phyloP scores from a whole-genome alignment of 2,888 invertebrate genomes.

The Gandaritis pyraliata region DNA sequence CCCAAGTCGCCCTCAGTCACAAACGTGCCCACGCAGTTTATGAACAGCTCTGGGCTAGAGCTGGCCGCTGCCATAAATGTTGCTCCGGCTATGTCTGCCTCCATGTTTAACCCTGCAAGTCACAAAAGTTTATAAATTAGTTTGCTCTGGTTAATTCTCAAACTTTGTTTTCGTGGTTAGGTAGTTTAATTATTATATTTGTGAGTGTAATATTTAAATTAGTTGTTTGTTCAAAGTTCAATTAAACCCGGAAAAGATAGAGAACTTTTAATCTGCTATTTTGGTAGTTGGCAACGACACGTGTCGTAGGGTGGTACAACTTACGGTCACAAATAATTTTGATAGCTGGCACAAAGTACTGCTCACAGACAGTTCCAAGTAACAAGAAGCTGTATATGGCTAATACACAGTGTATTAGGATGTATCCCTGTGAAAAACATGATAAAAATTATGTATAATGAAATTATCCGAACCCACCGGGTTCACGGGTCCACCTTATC shows the following conservation, averaged over 20 bases:
- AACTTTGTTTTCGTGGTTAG: no score
- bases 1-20: slow-evolving; percentile 91
- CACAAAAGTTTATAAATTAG: no score
- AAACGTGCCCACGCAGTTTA: slow-evolving; percentile 92
- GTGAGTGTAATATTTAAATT: no score
- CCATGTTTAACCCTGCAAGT: slow-evolving; percentile 84
- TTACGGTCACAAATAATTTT: slow-evolving; percentile 91
- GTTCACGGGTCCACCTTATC: no score
- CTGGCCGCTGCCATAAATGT: slow-evolving; percentile 96
- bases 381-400: slow-evolving; percentile 91
- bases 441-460: slow-evolving; percentile 5
- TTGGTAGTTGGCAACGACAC: no score
- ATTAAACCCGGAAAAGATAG: no score
- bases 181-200: no score
- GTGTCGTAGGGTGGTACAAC: no score
- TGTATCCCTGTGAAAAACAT: slow-evolving; percentile 82
- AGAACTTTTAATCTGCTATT: no score
- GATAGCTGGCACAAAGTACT: slow-evolving; percentile 95
- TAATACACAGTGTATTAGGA: slow-evolving; percentile 86
- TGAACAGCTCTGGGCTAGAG: slow-evolving; percentile 94
- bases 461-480: no score
- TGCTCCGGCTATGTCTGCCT: slow-evolving; percentile 93
- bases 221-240: no score
- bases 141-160: no score
- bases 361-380: slow-evolving; percentile 92